Conservation (phyloP, 1,140 invertebrate species). For the Uloborus diversus region DNA sequence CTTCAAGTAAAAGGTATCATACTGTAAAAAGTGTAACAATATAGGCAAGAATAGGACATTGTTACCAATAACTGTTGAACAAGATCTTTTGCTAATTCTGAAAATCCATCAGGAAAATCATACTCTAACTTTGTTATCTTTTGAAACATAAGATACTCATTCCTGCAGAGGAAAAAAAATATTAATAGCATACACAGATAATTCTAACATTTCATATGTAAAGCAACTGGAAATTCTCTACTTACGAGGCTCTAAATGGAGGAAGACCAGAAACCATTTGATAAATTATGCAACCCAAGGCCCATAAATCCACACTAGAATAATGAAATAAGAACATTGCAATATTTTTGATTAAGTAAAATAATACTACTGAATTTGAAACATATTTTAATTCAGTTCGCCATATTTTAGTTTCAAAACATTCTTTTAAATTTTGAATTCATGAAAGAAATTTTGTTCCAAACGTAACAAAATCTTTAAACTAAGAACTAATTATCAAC, state of each 20-base stretch:
- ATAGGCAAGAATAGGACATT: no score
- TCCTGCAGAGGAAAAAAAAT: slow-evolving; percentile 69
- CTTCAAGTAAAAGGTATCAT: no score
- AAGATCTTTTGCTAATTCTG: slow-evolving; percentile 82
- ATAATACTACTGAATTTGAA: neutral
- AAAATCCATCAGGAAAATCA: slow-evolving; percentile 91
- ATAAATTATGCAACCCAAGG: slow-evolving; percentile 95
- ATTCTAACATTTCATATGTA: neutral
- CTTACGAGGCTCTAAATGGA: slow-evolving; percentile 84
- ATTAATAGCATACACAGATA: slow-evolving; percentile 20
- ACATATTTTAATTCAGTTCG: neutral
- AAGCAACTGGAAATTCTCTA: slow-evolving; percentile 16
- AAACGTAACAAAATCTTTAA: no score
- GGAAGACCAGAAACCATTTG: slow-evolving; percentile 94
- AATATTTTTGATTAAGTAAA: no score
- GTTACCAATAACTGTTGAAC: slow-evolving; percentile 84
- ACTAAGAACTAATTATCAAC: neutral
- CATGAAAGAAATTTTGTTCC: no score
- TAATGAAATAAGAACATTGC: slow-evolving; percentile 26
- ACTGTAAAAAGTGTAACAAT: no score
- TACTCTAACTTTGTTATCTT: slow-evolving; percentile 93
- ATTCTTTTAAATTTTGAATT: no score
- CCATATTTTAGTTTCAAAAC: no score
- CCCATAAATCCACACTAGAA: slow-evolving; percentile 94
- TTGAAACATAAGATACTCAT: slow-evolving; percentile 97